Evolutionary conservation across 2,888 invertebrate genomes (phyloP), one percentile per base, ranked within the genome.

Genomic region (Apotomis betuletana): DNA sequence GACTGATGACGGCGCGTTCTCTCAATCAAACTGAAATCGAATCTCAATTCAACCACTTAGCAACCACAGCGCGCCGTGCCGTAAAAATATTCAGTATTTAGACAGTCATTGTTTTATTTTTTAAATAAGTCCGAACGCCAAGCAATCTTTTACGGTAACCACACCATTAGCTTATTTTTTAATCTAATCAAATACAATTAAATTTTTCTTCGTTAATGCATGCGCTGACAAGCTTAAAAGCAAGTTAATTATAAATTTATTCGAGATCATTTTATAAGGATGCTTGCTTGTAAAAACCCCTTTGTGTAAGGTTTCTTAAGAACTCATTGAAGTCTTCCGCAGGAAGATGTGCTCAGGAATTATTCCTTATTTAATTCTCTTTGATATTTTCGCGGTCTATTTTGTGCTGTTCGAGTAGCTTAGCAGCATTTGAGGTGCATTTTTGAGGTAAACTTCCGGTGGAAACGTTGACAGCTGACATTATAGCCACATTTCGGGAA

Each of bases 301-400:
- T 71, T 71, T 67, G 67, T 62, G 57, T 62, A 67, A 41, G 57
- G 71, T 62, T 71, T 52, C 67, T 58, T 49, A 51, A 71, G 62
- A 55, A 51, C 49, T 51, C 44, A 67, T 71, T 67, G 71, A 71
- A 71, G 61, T 62, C 57, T 70, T 61, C 61, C 61, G 61, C 57
- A 61, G 58, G 70, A 61, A 70, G 71, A 67, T 62, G 61, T 67
- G 8, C 61, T 71, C 12, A 46, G 57, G 51, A 57, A 61, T 67
- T 61, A 57, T 51, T 60, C 36, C 46, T 65, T 60, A n/a, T 61
- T 57, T 67, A 71, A 71, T 55, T 67, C 41, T 41, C 51, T 71
- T 71, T 71, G 61, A 61, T 61, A 41, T 61, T 70, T 65, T 70
- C 12, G 54, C 15, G 44, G 55, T 57, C 9, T 38, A 58, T 49